These are phyloP conservation scores for Platycheirus albimanus DNA, from an alignment of 2,888 invertebrate species.

Conservation along the genomic window DNA sequence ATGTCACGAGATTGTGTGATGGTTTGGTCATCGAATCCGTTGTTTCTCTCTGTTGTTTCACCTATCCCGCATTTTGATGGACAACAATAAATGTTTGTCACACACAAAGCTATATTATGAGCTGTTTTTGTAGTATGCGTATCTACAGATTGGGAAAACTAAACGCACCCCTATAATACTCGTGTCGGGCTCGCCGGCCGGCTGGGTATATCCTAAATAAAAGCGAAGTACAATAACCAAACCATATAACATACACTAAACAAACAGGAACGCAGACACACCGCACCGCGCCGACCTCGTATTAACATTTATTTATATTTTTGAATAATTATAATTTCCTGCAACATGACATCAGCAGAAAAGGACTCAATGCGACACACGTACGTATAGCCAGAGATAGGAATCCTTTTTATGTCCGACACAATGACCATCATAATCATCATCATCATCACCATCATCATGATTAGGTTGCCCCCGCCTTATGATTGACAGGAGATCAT, in stretches of 20 bases:
- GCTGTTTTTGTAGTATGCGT: too few species aligned
- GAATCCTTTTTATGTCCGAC: slow-evolving; percentile 63
- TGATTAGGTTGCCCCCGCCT: slow-evolving; percentile 17
- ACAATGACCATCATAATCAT: slow-evolving; percentile 61
- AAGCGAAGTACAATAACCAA: not conserved
- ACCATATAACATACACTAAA: not conserved
- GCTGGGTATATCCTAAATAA: slow-evolving; percentile 29
- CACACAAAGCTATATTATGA: slow-evolving; percentile 15
- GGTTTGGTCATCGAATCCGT: slow-evolving; percentile 44
- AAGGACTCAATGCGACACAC: slow-evolving; percentile 50
- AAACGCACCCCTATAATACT: slow-evolving; percentile 52
- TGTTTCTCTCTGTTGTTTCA: slow-evolving; percentile 47
- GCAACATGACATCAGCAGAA: slow-evolving; percentile 62
- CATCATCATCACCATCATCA: slow-evolving; percentile 21
- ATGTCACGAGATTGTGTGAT: slow-evolving; percentile 55
- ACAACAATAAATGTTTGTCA: slow-evolving; percentile 65
- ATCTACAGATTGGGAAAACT: slow-evolving; percentile 44
- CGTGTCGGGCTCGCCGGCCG: too few species aligned
- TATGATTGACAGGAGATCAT: slow-evolving; percentile 74
- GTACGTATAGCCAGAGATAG: slow-evolving; percentile 15
- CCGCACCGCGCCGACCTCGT: slow-evolving; percentile 56
- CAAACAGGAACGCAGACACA: not conserved
- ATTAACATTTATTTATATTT: slow-evolving; percentile 68
- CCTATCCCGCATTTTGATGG: slow-evolving; percentile 70
- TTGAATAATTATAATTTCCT: slow-evolving; percentile 73